Evolutionary conservation across 2,888 invertebrate species (phyloP).

Genomic region (Pteria penguin): DNA sequence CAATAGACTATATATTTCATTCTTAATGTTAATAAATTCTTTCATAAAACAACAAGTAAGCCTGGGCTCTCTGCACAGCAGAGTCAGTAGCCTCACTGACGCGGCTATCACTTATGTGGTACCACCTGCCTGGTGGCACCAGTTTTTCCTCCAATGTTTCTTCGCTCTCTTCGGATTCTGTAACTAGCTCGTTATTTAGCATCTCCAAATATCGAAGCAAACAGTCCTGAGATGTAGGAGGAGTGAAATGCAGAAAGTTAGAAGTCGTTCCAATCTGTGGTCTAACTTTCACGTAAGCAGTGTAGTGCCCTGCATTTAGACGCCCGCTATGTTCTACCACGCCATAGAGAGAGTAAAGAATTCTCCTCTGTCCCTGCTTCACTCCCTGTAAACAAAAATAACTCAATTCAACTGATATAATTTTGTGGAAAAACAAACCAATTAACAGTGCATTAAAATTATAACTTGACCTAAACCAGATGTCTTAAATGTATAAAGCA

Average conservation of each 20-base stretch:
- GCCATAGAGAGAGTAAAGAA: slow-evolving; percentile 94
- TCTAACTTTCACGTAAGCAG: slow-evolving; percentile 94
- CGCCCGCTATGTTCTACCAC: slow-evolving; percentile 97
- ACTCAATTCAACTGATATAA: neutral
- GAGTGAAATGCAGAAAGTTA: slow-evolving; percentile 64
- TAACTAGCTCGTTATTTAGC: slow-evolving; percentile 44
- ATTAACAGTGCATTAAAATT: neutral
- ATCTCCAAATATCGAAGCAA: slow-evolving; percentile 59
- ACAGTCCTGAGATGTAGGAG: slow-evolving; percentile 59
- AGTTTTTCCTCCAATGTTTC: slow-evolving; percentile 62
- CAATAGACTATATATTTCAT: no score
- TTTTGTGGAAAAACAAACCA: neutral
- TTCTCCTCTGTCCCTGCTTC: slow-evolving; percentile 83
- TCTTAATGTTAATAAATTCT: slow-evolving; percentile 84
- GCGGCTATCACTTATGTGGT: slow-evolving; percentile 93
- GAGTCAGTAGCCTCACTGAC: slow-evolving; percentile 89
- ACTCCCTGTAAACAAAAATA: slow-evolving; percentile 70
- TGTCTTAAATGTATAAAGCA: no score
- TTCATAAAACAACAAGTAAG: slow-evolving; percentile 98
- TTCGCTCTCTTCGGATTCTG: slow-evolving; percentile 47
- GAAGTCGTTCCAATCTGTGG: slow-evolving; percentile 62
- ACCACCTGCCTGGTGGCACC: slow-evolving; percentile 89
- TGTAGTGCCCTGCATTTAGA: slow-evolving; percentile 94
- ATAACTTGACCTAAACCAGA: neutral
- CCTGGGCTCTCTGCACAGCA: slow-evolving; percentile 91